Evolutionary conservation across 64 coral and sea anemone genomes (phyloP), one percentile per base, ranked within the genome.

Genomic region (Stylophora pistillata): DNA sequence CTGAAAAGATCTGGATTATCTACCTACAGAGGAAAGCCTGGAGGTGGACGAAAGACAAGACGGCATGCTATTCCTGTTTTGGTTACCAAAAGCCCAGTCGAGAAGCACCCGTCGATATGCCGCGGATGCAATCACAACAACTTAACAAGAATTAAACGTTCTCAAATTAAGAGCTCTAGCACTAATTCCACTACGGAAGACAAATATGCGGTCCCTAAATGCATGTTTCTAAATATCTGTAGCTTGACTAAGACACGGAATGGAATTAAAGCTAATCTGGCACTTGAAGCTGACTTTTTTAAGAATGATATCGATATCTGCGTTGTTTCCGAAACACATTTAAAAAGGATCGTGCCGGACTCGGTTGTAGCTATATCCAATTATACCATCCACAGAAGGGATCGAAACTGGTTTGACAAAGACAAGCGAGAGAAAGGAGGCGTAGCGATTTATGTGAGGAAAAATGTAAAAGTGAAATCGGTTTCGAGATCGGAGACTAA

Each of bases 221-320:
- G 28, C 72, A 26, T 78, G 13, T 65, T 88, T 15, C 55, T 64
- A 10, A 93, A 93, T 53, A 93, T 93, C 71, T 93, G 85, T 58
- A 60, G 91, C 20, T 58, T 93, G 27, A 80, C 54, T 57, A 93
- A 93, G 71, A 92, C 61, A 18, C 78, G 78, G 52, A 92, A 92
- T 60, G 77, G 59, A 79, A 73, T 92, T 62, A 74, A 74, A 47
- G 85, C 91, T 47, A 65, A 74, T 55, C 66, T 88, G 13, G 85
- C 85, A 55, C 78, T 88, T 52, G 91, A 71, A 73, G 77, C 91
- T 37, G 76, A 93, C 76, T 34, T 93, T 34, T 59, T 32, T 30
- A 71, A 25, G 28, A 28, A 56, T n/a, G n/a, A n/a, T n/a, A n/a
- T n/a, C n/a, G n/a, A n/a, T n/a, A n/a, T n/a, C n/a, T n/a, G n/a